Base-by-base conservation (phyloP, 2,888 invertebrate species). In the Lycaena phlaeas region DNA sequence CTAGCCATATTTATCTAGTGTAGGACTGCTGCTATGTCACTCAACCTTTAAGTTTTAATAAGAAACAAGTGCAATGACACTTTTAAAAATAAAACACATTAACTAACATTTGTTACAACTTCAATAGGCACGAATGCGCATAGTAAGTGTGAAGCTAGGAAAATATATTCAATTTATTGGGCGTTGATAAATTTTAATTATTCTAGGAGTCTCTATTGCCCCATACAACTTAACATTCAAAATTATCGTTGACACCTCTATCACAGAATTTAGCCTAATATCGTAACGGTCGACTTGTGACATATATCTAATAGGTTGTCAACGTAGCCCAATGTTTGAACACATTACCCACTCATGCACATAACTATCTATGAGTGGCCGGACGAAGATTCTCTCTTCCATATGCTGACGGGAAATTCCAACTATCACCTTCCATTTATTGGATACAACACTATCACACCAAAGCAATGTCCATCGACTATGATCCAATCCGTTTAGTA, bases 391-490 rank as follows among this genome's bases (percentile, higher is more conserved):
- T 53, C 58, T 52, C 66, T 66, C 62, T 62, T 71, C 58, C 51
- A 53, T 61, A 48, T 59, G 58, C 66, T 63, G 64, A 65, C 78
- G 81, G 82, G 81, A 79, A n/a, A 73, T 65, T 67, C 64, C 73
- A 67, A 53, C 54, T 71, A 53, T 58, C 68, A 61, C 74, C 81
- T 82, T 82, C 84, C 82, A 78, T 71, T 66, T 65, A 75, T 67
- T 74, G 84, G 84, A 84, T 82, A 84, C 84, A 84, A 82, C 84
- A 82, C 84, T 78, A 68, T 65, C 84, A 78, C 73, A 72, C 81
- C 84, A 78, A 63, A 72, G 65, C 70, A 71, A 67, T 79, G 82
- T 84, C 84, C 77, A 47, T 64, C 78, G 50, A 60, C 74, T 65
- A 51, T 30, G 54, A 61, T 66, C 69, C 68, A 52, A 54, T 52